Evolutionary conservation across 64 coral and sea anemone genomes (phyloP), one percentile per base, ranked within the genome.

Genomic region (Pocillopora damicornis): DNA sequence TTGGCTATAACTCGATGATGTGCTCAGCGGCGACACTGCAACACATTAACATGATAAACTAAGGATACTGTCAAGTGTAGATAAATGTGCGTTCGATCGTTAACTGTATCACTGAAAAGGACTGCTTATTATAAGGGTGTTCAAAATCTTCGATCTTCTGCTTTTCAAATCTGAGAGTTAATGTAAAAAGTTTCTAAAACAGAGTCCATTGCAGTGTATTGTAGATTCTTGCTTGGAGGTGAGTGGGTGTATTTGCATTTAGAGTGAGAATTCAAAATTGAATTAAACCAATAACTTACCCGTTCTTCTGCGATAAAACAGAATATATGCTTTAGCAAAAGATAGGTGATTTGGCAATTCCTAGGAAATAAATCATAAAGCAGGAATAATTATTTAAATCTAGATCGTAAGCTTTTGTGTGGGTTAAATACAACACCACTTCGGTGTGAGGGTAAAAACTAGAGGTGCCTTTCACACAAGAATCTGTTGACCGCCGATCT

Each of bases 251-350:
- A 64, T 16, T 16, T 64, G 62, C 62, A 64, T 64, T 64, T 3
- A 64, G 20, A 64, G 62, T 12, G 30, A 30, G 30, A 51, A 2
- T 51, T 51, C 42, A 51, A 51, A 51, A 51, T 51, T 51, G 42
- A 51, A 7, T 51, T 25, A 20, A 30, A 23, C 0, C 20, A 85
- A 38, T 6, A 73, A 37, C 67, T 15, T 51, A 73, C 81, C 61
- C 14, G 89, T 15, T 16, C 79, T 36, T 57, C 73, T 90, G 30
- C 74, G 80, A 80, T 90, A 90, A 37, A 90, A 90, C 35, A 90
- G 26, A n/a, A 90, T 69, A 80, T 90, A 90, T 38, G 58, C 89
- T 26, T 63, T 25, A 34, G 56, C 74, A 77, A 75, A 75, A 30
- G 56, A 75, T 42, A 35, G 17, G 11, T 57, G 58, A 26, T 34